Evolutionary conservation across 1,140 invertebrate genomes (phyloP), one percentile per base, ranked within the genome.

Genomic region (Cylas formicarius): DNA sequence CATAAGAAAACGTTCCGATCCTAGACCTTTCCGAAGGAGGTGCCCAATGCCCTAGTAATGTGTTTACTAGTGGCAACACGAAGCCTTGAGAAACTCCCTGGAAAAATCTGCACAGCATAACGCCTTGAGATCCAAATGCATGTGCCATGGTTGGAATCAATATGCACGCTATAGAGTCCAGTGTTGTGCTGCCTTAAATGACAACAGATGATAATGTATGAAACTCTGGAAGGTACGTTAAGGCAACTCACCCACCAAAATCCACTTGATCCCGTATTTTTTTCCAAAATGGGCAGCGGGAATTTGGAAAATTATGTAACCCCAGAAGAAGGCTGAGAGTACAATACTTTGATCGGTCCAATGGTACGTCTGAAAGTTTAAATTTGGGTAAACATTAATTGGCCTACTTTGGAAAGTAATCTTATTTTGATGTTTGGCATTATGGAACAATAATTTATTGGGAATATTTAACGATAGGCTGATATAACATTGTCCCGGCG

Each of bases 241-340:
- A n/a, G 9, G 27, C 3, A 28, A 22, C 33, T 37, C 74, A 1
- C 66, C 56, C 3, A 75, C 66, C 13, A 89, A 68, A 6, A 85
- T 67, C 18, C 66, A 64, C 56, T 80, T 76, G 0, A 77, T 70
- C 7, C 83, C 81, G 38, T 74, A 78, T 8, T 67, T 71, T 42
- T 81, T 72, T 1, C 76, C 75, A 1, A 85, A 50, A 46, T 79
- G 74, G 1, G 82, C 84, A 0, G 76, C 82, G 0, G 81, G 78
- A 3, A 89, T 70, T 62, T 65, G 63, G 5, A 74, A 69, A 0
- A 72, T 36, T 1, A 73, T 63, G 44, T 75, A 75, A 10, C 72
- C 72, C 74, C 75, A 80, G 50, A 82, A 84, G 48, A 84, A 84
- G 2, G 81, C 74, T 11, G 74, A 75, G 2, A 82, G 56, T 17